Percentiles rank a stretch among this genome's conserved stretches.
These are phyloP conservation scores for Drosophila quinaria DNA, from an alignment of 2,888 invertebrate genomes.

Conservation along the genomic window DNA sequence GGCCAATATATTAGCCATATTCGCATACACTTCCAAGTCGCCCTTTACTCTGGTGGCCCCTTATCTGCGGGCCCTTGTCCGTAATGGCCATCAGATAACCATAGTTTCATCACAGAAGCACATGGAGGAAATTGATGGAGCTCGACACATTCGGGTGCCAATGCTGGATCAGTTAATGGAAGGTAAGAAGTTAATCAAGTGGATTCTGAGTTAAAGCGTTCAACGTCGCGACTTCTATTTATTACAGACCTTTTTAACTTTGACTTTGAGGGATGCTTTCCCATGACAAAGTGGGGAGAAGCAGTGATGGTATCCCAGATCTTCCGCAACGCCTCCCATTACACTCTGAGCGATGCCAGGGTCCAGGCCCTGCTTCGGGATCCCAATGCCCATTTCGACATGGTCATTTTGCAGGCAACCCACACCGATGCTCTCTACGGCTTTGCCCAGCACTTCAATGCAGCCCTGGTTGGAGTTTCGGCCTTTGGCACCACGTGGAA, in stretches of 20 bases:
- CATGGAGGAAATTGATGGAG: slow-evolving; percentile 51
- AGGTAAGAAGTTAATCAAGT: slow-evolving; percentile 23
- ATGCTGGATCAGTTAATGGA: slow-evolving; percentile 29
- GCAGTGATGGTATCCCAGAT: slow-evolving; percentile 32
- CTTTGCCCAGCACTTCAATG: slow-evolving; percentile 70
- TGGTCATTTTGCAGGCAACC: slow-evolving; percentile 51
- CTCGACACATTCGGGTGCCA: slow-evolving; percentile 50
- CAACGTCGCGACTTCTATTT: background rate
- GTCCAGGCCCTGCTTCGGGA: slow-evolving; percentile 49
- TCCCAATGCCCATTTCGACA: slow-evolving; percentile 44
- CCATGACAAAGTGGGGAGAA: slow-evolving; percentile 48
- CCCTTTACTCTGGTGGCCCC: slow-evolving; percentile 71
- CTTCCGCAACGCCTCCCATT: slow-evolving; percentile 40
- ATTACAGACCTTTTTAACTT: slow-evolving; percentile 23
- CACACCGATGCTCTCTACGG: slow-evolving; percentile 83
- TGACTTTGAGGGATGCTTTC: background rate
- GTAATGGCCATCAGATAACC: slow-evolving; percentile 59
- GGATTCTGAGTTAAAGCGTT: background rate
- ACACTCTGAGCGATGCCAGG: slow-evolving; percentile 36
- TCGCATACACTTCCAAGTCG: slow-evolving; percentile 60
- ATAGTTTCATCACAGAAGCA: slow-evolving; percentile 45
- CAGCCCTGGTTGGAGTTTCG: slow-evolving; percentile 73
- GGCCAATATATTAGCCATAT: slow-evolving; percentile 66
- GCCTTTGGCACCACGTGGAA: slow-evolving; percentile 52
- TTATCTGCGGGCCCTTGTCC: slow-evolving; percentile 43